Conservation (phyloP, 2,113 vertebrate species). For the Gobio gobio region DNA sequence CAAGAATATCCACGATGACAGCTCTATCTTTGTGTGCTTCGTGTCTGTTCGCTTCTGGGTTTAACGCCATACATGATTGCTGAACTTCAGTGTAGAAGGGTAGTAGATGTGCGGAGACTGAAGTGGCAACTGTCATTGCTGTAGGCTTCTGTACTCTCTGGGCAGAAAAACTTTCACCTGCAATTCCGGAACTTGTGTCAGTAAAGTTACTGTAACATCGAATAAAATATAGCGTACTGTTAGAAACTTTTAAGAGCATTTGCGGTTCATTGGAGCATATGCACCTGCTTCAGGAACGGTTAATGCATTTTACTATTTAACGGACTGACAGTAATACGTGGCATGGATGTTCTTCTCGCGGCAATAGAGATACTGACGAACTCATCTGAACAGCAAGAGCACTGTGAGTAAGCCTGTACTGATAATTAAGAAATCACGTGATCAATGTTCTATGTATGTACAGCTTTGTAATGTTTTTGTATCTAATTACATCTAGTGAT, state of each 20-base stretch:
- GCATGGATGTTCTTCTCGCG: conserved; percentile 19
- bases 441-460: not conserved
- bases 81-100: not conserved
- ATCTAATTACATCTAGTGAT: not conserved
- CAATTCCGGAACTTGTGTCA: not conserved
- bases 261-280: not conserved
- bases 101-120: not conserved
- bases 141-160: not conserved
- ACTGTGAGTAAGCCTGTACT: not conserved
- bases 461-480: not conserved
- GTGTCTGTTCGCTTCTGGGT: not conserved
- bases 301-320: not conserved
- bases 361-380: conserved; percentile 25
- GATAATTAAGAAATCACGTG: not conserved
- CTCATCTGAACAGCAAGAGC: not conserved
- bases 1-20: not conserved
- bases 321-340: not conserved
- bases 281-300: not conserved
- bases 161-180: not conserved
- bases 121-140: not conserved
- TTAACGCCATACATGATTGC: not conserved
- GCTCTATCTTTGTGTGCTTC: not conserved
- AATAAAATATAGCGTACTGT: not conserved
- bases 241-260: not conserved
- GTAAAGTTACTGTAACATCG: not conserved